Conservation (phyloP, 1,140 invertebrate species). For the Drosophila asahinai region DNA sequence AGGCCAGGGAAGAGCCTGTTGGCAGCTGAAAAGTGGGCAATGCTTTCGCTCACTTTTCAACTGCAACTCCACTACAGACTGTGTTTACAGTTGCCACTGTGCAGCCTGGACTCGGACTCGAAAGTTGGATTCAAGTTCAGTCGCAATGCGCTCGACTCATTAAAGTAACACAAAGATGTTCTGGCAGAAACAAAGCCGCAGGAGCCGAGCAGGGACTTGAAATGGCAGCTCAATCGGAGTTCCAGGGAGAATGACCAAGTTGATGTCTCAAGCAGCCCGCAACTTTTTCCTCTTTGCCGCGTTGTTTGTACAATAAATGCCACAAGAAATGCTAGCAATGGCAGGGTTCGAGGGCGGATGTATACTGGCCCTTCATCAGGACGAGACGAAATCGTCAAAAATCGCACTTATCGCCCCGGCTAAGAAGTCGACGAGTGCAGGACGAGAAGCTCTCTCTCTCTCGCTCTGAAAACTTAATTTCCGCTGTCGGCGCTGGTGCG, state of each 20-base stretch:
- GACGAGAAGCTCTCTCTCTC: conserved; percentile 29
- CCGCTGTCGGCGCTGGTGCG: conserved; percentile 55
- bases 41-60: conserved; percentile 9
- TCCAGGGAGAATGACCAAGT: conserved; percentile 37
- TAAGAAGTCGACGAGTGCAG: conserved; percentile 51
- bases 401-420: conserved; percentile 75
- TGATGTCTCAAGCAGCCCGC: conserved; percentile 65
- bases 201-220: conserved; percentile 10
- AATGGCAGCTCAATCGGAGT: conserved; percentile 57
- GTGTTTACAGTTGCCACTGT: conserved; percentile 55
- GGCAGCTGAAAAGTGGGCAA: conserved; percentile 27
- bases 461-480: conserved; percentile 75
- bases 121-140: conserved; percentile 51
- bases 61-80: conserved; percentile 47
- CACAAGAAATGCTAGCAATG: conserved; percentile 43
- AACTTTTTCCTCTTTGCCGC: conserved; percentile 53
- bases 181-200: conserved; percentile 19
- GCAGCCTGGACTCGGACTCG: conserved; percentile 40
- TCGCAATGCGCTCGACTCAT: conserved; percentile 64
- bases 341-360: background rate
- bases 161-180: conserved; percentile 63
- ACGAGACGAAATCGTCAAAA: conserved; percentile 76
- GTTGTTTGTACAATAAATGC: conserved; percentile 63
- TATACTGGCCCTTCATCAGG: conserved; percentile 60
- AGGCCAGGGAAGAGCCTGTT: conserved; percentile 19